Evolutionary conservation across 2,797 vertebrate species (phyloP).

Genomic region (Poeciliopsis presidionis): DNA sequence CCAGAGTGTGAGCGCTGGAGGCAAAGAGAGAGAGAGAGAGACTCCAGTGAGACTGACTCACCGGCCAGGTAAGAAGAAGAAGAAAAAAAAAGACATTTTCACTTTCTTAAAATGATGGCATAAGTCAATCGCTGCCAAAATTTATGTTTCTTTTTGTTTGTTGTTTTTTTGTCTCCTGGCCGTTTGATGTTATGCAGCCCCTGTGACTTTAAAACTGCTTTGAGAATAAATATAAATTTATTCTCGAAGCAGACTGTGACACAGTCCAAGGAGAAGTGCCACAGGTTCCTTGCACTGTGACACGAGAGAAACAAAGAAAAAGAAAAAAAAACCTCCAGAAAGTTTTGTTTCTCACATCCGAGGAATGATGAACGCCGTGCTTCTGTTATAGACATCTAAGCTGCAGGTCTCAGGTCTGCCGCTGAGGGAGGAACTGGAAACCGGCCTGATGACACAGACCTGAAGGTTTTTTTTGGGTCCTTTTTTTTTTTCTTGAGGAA

Average conservation of each 20-base stretch:
- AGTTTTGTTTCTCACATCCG: slow-evolving; percentile 71
- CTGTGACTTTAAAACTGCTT: not conserved
- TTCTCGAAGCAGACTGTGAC: too few species aligned
- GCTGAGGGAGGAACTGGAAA: slow-evolving; percentile 69
- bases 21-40: slow-evolving; percentile 29
- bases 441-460: slow-evolving; percentile 54
- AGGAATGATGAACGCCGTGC: slow-evolving; percentile 53
- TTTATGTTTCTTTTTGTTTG: too few species aligned
- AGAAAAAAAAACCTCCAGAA: not conserved
- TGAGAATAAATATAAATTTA: not conserved
- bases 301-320: not conserved
- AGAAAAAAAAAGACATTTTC: not conserved
- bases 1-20: slow-evolving; percentile 48
- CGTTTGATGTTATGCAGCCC: not conserved
- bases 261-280: too few species aligned
- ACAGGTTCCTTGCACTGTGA: slow-evolving; percentile 11
- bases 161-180: not conserved
- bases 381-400: slow-evolving; percentile 78
- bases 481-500: slow-evolving; percentile 38
- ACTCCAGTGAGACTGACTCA: slow-evolving; percentile 47
- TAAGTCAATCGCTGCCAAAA: too few species aligned
- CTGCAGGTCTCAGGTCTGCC: slow-evolving; percentile 68
- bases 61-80: slow-evolving; percentile 71
- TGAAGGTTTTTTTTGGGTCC: not conserved
- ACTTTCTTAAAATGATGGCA: too few species aligned